A percentile compares a stretch with the other conserved stretches of the same genome.
phyloP scores from a whole-genome alignment of 1,140 invertebrate genomes.

The Maconellicoccus hirsutus region DNA sequence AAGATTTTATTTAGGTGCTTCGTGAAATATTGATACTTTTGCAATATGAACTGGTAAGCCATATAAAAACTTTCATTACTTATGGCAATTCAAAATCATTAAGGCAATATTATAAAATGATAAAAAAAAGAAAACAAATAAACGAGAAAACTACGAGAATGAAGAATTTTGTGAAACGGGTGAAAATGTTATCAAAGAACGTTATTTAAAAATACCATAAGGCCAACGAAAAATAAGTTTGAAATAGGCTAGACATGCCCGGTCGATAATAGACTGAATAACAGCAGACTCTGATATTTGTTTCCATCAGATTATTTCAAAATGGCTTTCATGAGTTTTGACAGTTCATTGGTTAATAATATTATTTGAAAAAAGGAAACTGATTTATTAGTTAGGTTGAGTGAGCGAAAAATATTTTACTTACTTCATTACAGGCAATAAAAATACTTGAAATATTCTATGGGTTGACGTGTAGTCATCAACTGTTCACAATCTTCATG shows the following conservation, averaged over 20 bases:
- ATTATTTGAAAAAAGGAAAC: background rate
- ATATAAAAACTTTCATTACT: too few species aligned
- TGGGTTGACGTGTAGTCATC: background rate
- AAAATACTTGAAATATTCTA: background rate
- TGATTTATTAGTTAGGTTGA: background rate
- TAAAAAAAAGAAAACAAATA: too few species aligned
- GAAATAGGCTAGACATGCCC: background rate
- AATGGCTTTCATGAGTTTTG: background rate
- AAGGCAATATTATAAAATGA: too few species aligned
- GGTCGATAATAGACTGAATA: constrained; percentile 3
- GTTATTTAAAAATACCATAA: background rate
- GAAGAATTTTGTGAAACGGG: too few species aligned
- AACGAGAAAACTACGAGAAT: too few species aligned
- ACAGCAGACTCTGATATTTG: background rate
- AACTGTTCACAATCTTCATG: background rate
- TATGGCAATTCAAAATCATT: too few species aligned
- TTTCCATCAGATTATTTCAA: constrained; percentile 9
- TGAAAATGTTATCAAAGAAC: constrained; percentile 1
- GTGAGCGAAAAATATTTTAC: background rate
- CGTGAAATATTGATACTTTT: too few species aligned
- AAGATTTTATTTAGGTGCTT: too few species aligned
- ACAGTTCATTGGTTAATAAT: background rate
- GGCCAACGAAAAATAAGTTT: constrained; percentile 3
- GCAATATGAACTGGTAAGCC: too few species aligned
- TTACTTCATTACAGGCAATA: background rate